Evolutionary conservation across 2,888 invertebrate species (phyloP).

Genomic region (Phasia obesa): DNA sequence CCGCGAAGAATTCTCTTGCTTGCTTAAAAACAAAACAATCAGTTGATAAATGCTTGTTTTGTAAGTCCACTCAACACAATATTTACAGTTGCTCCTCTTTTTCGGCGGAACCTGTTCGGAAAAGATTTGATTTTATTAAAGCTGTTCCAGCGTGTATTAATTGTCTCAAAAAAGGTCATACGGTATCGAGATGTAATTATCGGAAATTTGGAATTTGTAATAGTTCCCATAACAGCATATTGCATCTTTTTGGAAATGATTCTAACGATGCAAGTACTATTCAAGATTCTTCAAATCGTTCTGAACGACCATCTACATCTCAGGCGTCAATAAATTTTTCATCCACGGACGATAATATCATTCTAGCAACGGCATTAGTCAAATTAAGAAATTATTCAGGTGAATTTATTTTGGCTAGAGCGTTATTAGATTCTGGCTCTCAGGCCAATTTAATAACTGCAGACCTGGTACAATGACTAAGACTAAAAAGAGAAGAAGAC

Average conservation of each 20-base stretch:
- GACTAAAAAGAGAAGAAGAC: conserved; percentile 33
- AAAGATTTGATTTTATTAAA: too few relatives aligned
- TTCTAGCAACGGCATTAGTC: conserved; percentile 24
- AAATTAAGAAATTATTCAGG: conserved; percentile 5
- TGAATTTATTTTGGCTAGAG: conserved; percentile 13
- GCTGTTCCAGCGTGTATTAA: too few relatives aligned
- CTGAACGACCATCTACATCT: too few relatives aligned
- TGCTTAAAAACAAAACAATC: too few relatives aligned
- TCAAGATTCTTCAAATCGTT: too few relatives aligned
- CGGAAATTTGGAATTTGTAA: conserved; percentile 1
- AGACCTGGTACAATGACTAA: background rate
- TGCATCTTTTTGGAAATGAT: background rate
- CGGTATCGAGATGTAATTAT: conserved; percentile 17
- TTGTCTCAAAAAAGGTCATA: conserved; percentile 2
- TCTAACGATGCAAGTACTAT: too few relatives aligned
- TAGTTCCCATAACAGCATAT: background rate
- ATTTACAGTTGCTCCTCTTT: too few relatives aligned
- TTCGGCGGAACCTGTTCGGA: too few relatives aligned
- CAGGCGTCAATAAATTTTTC: background rate
- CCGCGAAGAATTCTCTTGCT: too few relatives aligned
- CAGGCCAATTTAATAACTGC: conserved; percentile 13
- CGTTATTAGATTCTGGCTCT: conserved; percentile 28
- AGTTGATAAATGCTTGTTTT: background rate
- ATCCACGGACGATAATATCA: background rate
- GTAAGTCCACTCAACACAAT: too few relatives aligned